phyloP scores from a whole-genome alignment of 2,113 vertebrate genomes.

The Apaloderma vittatum region DNA sequence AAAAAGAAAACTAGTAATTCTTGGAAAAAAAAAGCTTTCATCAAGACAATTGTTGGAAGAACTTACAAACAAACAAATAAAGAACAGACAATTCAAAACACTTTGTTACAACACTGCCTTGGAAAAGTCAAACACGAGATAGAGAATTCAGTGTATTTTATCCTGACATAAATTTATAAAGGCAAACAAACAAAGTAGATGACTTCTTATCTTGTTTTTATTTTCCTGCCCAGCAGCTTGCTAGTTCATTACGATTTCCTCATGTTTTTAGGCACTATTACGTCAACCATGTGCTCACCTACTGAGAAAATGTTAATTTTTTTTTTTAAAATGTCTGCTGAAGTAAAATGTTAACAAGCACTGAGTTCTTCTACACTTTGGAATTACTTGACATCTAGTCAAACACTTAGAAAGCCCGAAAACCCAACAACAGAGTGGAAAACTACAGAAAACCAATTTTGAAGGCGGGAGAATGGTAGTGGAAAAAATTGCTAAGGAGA shows the following conservation, averaged over 20 bases:
- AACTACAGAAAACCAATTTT: background rate
- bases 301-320: background rate
- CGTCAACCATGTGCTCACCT: background rate
- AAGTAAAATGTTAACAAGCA: background rate
- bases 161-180: constrained; percentile 36
- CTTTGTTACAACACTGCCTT: constrained; percentile 52
- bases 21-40: background rate
- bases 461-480: background rate
- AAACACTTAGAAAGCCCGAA: background rate
- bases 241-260: background rate
- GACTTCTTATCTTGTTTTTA: constrained; percentile 24
- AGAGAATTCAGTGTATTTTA: constrained; percentile 46
- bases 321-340: background rate
- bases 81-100: constrained; percentile 50
- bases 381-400: background rate
- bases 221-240: background rate
- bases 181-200: constrained; percentile 27
- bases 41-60: constrained; percentile 50
- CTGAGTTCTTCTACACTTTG: background rate
- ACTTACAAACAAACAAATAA: constrained; percentile 4
- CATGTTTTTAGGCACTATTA: background rate
- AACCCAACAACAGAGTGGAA: background rate
- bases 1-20: background rate
- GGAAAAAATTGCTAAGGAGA: background rate
- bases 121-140: constrained; percentile 51